Evolutionary conservation across 2,113 vertebrate genomes (phyloP).

Genomic region (Rhea pennata): DNA sequence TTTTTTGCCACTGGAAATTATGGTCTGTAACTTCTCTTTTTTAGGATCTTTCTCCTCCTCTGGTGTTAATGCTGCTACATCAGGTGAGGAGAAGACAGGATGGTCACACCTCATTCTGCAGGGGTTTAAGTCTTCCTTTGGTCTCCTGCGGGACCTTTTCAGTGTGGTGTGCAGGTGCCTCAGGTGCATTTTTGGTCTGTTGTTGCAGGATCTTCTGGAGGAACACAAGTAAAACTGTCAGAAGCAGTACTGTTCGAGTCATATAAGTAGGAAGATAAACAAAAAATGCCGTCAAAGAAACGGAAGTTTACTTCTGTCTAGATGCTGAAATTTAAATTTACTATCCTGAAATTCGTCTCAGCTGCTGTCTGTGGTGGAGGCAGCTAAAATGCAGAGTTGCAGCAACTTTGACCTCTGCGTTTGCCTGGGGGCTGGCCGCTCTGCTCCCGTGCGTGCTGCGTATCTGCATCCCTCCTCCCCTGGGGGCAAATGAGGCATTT

Average conservation of each 20-base stretch:
- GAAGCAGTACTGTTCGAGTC: not conserved
- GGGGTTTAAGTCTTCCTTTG: rapidly evolving
- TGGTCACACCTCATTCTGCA: not conserved
- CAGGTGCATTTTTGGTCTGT: too few species aligned
- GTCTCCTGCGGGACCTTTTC: not conserved
- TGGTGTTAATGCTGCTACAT: not conserved
- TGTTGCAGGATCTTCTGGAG: not conserved
- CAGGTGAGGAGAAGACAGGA: not conserved
- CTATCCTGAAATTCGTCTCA: not conserved
- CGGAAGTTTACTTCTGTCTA: not conserved
- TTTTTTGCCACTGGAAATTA: not conserved
- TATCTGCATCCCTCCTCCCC: too few species aligned
- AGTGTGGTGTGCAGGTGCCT: not conserved
- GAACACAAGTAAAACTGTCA: not conserved
- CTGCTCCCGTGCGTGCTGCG: not conserved
- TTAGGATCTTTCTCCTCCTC: not conserved
- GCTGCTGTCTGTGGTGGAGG: too few species aligned
- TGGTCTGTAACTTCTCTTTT: too few species aligned
- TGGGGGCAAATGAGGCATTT: rapidly evolving
- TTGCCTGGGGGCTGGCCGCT: not conserved
- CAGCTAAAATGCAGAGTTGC: not conserved
- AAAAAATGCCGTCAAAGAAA: not conserved
- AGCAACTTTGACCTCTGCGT: not conserved
- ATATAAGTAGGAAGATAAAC: not conserved
- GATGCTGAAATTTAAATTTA: not conserved